Base-by-base conservation (phyloP, 1,140 invertebrate genomes). In the Cydia pomonella region DNA sequence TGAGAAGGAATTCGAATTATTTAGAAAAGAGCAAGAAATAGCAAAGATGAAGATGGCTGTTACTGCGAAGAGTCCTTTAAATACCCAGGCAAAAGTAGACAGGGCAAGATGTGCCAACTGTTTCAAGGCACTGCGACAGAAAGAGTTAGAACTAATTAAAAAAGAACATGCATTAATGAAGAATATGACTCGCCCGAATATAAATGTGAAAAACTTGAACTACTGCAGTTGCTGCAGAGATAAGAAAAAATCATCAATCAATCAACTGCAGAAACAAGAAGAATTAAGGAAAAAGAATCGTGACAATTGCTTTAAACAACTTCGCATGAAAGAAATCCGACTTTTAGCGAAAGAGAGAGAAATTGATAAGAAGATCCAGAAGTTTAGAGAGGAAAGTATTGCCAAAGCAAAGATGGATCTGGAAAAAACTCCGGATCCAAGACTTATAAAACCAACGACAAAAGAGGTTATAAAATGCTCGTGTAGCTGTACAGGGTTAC, bases 361-460 rank as follows among this genome's bases (percentile, higher is more conserved):
- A 59, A 59, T 59, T n/a, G 53, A 59, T 59, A 59, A 59, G 21
- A 59, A 59, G n/a, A 59, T 59, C 53, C 53, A 59, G 53, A 21
- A 59, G 21, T 59, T 59, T 23, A 59, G 53, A 59, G 53, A 59
- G 21, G 53, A 59, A 59, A 59, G 53, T 59, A 59, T 59, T 59
- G 53, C 53, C 9, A 59, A 59, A 59, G 53, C 53, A 9, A 59
- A 23, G 53, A 59, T 59, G 53, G 53, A 59, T 12, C 10, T 59
- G 5, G 53, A 59, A 23, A 59, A 59, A 59, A 59, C 53, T 12
- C 53, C 53, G 18, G 53, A 59, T 59, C 53, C 53, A 23, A 59
- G 21, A 59, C 21, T 59, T 18, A 23, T 59, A n/a, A 50, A 50
- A 50, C 47, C 47, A 6, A 23, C 53, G 21, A 59, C 53, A 23